Base-by-base conservation (phyloP, 2,113 vertebrate species). In the Poecile atricapillus region DNA sequence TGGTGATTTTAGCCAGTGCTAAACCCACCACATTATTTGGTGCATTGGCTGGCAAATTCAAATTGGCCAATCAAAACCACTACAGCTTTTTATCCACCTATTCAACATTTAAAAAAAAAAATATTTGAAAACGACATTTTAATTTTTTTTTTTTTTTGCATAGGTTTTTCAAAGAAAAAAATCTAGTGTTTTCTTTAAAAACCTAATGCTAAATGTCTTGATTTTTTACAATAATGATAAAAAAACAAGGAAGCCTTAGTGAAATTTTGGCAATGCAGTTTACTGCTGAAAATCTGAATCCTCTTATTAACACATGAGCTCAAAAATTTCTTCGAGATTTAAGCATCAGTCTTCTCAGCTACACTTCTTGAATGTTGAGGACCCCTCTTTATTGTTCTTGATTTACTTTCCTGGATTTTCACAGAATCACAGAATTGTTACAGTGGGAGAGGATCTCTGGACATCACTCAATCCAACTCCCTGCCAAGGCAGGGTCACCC, bases 181-280 rank as follows among this genome's bases (percentile, higher is more conserved):
- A 63, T 27, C 1, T 22, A 27, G 35, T 28, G 9, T 5, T 65
- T n/a, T 35, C 7, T 41, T 15, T 12, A 0, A 37, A 77, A 23
- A 35, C 20, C 6, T 18, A 0, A 62, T 23, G 3, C 20, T 24
- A 59, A 30, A 16, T 1, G 0, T 14, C 23, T 37, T 70, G 3
- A 23, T 46, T 85, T 62, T 53, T 27, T 47, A 3, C 5, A 13
- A 8, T 39, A 37, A 55, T 18, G 1, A 76, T 37, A 37, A 7
- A 67, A 39, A 64, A 69, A 10, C 4, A 68, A 59, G 15, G 11
- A 73, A 59, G 1, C 7, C 3, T n/a, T 59, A 43, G 7, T 31
- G 5, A 70, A 81, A 44, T 30, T 0, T 43, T 41, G 7, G 1
- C 7, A 22, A 7, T 49, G 8, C 2, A 44, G 2, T 62, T 65